These are phyloP conservation scores for Xiphophorus hellerii DNA, from an alignment of 2,113 vertebrate species.

Conservation along the genomic window DNA sequence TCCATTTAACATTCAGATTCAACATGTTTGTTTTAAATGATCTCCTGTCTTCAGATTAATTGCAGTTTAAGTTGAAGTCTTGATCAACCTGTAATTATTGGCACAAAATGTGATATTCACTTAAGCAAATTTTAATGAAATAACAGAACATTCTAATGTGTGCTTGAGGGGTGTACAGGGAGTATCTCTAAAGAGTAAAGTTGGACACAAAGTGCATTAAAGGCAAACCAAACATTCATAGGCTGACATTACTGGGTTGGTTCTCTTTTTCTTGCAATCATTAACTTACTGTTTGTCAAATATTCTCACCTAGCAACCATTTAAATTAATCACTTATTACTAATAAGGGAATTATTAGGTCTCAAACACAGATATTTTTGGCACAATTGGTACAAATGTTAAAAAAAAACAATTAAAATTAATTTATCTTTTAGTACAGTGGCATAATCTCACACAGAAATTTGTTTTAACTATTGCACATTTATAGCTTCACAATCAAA, in stretches of 20 bases:
- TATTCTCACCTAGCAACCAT: conserved; percentile 13
- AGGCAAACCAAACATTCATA: conserved; percentile 45
- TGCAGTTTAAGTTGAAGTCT: not conserved
- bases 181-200: not conserved
- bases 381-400: not conserved
- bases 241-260: conserved; percentile 33
- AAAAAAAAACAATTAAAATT: no score
- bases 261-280: conserved; percentile 31
- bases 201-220: conserved; percentile 39
- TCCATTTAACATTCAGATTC: not conserved
- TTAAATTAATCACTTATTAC: conserved; percentile 14
- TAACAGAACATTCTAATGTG: not conserved
- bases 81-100: not conserved
- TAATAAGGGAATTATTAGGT: not conserved
- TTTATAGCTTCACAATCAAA: not conserved
- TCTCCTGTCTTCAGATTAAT: no score
- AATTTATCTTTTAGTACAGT: no score
- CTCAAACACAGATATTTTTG: not conserved
- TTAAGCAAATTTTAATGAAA: not conserved
- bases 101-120: not conserved
- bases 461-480: not conserved
- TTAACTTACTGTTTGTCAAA: conserved; percentile 31
- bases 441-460: no score
- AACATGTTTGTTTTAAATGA: not conserved
- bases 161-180: not conserved